Base-by-base conservation (phyloP, 2,888 invertebrate genomes). In the Trichopria drosophilae region DNA sequence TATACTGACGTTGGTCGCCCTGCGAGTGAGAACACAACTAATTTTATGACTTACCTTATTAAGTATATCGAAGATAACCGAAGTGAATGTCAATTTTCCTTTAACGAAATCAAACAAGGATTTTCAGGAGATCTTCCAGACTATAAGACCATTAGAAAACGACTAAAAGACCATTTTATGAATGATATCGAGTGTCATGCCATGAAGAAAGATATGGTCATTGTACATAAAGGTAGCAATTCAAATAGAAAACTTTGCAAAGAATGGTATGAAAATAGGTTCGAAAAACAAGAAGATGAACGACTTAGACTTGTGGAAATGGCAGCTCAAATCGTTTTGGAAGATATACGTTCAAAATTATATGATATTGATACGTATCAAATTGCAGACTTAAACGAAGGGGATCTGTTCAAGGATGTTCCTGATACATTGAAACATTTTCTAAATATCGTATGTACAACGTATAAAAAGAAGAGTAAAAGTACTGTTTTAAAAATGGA, bases 401-500 rank as follows among this genome's bases (percentile, higher is more conserved):
- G 7, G 12, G 34, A 34, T 4, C 9, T 20, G 2, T n/a, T 13
- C 18, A 34, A 18, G 9, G 18, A 19, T 6, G 10, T 16, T 5
- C 4, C 13, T 4, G 2, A 18, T 3, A 9, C 9, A 18, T 18
- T 34, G 18, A 5, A 12, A 16, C 20, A n/a, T 10, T 12, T 18
- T 7, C 34, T 16, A 12, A 26, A 41, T 10, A 6, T 10, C 7
- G 13, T 29, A 4, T 9, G 3, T 44, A 50, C 4, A 26, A 70
- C 72, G 15, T 16, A 50, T 49, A 15, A 40, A 7, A 51, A 44
- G 12, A n/a, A n/a, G n/a, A n/a, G n/a, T n/a, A n/a, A n/a, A n/a
- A n/a, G n/a, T n/a, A n/a, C n/a, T n/a, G n/a, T n/a, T n/a, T n/a
- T n/a, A n/a, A n/a, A n/a, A n/a, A n/a, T n/a, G n/a, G n/a, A n/a